Conservation (phyloP, 2,888 invertebrate species). For the Meteorus cinctellus region DNA sequence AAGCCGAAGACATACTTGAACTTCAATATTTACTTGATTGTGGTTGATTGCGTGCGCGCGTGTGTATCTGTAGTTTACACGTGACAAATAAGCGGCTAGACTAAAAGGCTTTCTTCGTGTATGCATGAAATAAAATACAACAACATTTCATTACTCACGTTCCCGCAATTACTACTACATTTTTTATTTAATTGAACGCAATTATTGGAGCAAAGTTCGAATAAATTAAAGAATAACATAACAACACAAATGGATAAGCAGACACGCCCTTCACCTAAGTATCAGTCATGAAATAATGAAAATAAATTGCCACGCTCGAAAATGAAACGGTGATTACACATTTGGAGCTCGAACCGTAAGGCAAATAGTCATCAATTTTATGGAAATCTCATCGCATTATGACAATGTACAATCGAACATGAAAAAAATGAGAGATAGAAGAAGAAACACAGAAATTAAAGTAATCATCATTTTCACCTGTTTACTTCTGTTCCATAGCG, state of each 20-base stretch:
- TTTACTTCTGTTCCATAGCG: constrained; percentile 66
- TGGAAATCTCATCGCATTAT: no score
- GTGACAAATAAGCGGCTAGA: constrained; percentile 1
- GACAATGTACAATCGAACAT: background rate
- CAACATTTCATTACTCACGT: background rate
- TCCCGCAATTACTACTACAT: background rate
- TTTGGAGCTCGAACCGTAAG: constrained; percentile 16
- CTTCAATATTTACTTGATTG: background rate
- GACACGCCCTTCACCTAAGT: background rate
- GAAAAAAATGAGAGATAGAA: background rate
- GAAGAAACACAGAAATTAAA: background rate
- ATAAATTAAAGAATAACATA: background rate
- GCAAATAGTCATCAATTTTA: constrained; percentile 13
- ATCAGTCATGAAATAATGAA: constrained; percentile 14
- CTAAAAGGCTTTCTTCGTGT: background rate
- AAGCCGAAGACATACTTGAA: background rate
- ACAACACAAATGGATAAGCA: background rate
- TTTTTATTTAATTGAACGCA: background rate
- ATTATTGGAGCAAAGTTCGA: background rate
- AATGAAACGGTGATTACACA: constrained; percentile 15
- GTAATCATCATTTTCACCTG: constrained; percentile 59
- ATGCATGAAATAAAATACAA: background rate
- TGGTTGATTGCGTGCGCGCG: background rate
- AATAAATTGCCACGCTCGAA: constrained; percentile 12
- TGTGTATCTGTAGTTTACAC: background rate